Base-by-base conservation (phyloP, 2,113 vertebrate species). In the Sylvia atricapilla region DNA sequence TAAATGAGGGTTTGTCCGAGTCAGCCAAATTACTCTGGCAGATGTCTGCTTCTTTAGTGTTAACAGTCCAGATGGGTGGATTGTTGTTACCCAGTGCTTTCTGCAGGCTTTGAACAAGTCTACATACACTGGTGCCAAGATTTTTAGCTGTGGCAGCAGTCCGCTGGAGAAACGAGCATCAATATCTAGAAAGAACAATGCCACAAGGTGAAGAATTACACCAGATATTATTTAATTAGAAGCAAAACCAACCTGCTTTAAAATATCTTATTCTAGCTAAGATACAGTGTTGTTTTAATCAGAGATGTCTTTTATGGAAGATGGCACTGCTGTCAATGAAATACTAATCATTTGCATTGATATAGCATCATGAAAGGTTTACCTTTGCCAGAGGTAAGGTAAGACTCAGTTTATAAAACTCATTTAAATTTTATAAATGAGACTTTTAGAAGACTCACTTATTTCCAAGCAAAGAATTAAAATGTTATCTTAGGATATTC, bases 11-110 rank as follows among this genome's bases (percentile, higher is more conserved):
- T 47, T 39, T 89, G 17, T 52, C 2, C 4, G 47, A 96, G 84
- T 86, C 83, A 86, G 83, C 76, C 89, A 90, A 86, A 92, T 95
- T 69, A 83, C 83, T 90, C 59, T 92, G 89, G 76, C 93, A 94
- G 68, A 86, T 58, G 67, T 73, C 33, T 79, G 27, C 52, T 76
- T 25, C 58, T 84, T 82, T 41, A 56, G 24, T 47, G 24, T 79
- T 93, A 62, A 86, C 58, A 88, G 20, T 85, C 64, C 52, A 84
- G 39, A 70, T 44, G 73, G 30, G 56, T 72, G 64, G 39, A 84
- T 87, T 78, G 39, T 77, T 94, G 68, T 93, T 94, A 84, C 27
- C 69, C 81, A 77, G 68, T 67, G 72, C 62, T 91, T 93, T 95
- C 33, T 74, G 47, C 76, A 87, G 82, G 46, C 70, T 94, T 86